These are phyloP conservation scores for Forbesichthys papilliferus DNA, from an alignment of 2,113 vertebrate genomes.

Conservation along the genomic window DNA sequence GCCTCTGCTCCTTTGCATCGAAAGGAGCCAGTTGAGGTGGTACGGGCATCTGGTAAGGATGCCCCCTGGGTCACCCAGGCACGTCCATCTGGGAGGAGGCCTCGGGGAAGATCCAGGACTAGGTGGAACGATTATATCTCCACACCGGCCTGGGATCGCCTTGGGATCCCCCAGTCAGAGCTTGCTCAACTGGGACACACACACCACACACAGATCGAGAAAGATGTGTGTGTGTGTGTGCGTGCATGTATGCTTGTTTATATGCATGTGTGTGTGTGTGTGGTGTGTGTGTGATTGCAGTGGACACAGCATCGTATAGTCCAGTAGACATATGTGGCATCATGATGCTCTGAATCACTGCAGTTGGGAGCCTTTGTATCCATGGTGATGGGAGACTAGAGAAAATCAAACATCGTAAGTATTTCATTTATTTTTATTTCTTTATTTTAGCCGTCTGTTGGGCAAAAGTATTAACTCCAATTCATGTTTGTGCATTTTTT, in stretches of 20 bases:
- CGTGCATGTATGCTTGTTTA: background rate
- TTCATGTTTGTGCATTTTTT: no score
- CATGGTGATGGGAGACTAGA: conserved; percentile 20
- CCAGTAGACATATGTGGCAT: conserved; percentile 14
- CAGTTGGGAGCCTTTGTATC: conserved; percentile 38
- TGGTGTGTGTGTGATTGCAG: background rate
- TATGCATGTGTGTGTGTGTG: no score
- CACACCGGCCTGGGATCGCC: no score
- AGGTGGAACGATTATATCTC: no score
- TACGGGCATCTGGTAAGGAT: no score
- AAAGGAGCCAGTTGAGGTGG: no score
- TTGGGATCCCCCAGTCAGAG: no score
- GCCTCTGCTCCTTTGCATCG: no score
- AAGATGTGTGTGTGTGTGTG: background rate
- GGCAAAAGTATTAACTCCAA: no score
- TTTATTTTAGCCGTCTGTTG: background rate
- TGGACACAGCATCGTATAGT: conserved; percentile 18
- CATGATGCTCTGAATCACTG: conserved; percentile 19
- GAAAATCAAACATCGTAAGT: conserved; percentile 17
- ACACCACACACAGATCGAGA: background rate
- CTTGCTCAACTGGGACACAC: background rate
- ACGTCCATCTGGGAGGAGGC: no score
- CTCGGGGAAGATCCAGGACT: no score
- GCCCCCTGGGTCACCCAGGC: no score
- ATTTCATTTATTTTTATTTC: background rate